Conservation (phyloP, 2,797 vertebrate genomes). For the Halcyon leucocephala region DNA sequence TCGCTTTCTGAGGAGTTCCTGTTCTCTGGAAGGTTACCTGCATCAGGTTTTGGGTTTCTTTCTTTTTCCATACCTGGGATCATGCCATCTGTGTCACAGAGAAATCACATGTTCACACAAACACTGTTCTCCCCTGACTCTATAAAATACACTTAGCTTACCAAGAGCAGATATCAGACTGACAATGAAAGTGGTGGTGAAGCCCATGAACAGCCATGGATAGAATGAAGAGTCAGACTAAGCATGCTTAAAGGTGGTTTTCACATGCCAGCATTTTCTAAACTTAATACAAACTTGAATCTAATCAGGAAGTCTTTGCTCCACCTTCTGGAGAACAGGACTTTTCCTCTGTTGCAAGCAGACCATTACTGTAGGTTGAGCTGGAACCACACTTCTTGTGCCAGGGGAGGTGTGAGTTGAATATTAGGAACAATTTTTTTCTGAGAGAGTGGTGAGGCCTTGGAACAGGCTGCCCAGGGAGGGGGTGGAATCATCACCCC, state of each 20-base stretch:
- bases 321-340: background rate
- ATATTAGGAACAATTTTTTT: too few species aligned
- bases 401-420: too few species aligned
- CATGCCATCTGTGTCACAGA: background rate
- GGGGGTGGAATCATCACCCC: too few species aligned
- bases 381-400: background rate
- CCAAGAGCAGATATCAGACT: background rate
- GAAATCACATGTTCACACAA: background rate
- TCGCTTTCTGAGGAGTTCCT: background rate
- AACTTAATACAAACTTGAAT: background rate
- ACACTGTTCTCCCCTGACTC: background rate
- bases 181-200: background rate
- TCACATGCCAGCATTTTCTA: background rate
- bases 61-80: background rate
- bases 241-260: background rate
- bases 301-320: background rate
- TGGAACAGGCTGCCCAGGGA: too few species aligned
- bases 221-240: background rate
- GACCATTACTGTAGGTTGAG: background rate
- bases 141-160: background rate
- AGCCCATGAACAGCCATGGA: background rate
- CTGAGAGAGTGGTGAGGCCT: too few species aligned
- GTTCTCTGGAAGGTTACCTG: background rate
- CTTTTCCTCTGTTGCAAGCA: background rate
- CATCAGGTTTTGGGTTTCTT: too few species aligned